Conservation (phyloP, 2,113 vertebrate genomes). For the Cichladusa arquata region DNA sequence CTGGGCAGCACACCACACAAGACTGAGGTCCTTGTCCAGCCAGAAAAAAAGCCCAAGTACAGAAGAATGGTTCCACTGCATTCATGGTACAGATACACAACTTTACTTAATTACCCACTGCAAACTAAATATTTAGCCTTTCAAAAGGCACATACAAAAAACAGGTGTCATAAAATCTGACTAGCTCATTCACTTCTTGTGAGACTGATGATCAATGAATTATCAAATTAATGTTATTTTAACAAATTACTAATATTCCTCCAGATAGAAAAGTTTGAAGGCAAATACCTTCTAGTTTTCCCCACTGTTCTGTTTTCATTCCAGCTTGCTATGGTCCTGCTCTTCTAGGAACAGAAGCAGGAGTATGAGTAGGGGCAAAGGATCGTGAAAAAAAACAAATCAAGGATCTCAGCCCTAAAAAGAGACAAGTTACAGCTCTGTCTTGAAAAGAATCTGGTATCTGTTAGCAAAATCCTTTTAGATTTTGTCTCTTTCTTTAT, state of each 20-base stretch:
- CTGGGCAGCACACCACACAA: background rate
- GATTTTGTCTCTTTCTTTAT: background rate
- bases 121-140: background rate
- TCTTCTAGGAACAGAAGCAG: background rate
- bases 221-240: background rate
- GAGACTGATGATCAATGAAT: background rate
- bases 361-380: background rate
- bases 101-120: background rate
- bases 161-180: background rate
- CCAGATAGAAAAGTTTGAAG: background rate
- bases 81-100: background rate
- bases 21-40: fast-evolving
- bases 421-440: background rate
- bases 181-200: background rate
- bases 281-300: background rate
- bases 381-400: background rate
- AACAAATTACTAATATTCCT: background rate
- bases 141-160: background rate
- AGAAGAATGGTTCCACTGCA: background rate
- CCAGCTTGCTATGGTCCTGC: background rate
- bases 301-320: background rate
- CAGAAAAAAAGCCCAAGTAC: background rate
- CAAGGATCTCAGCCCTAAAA: background rate
- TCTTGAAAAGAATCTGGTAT: background rate
- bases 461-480: background rate